A percentile compares a stretch with the other conserved stretches of the same genome.
phyloP scores from a whole-genome alignment of 2,797 vertebrate genomes.

The Eulemur albifrons region DNA sequence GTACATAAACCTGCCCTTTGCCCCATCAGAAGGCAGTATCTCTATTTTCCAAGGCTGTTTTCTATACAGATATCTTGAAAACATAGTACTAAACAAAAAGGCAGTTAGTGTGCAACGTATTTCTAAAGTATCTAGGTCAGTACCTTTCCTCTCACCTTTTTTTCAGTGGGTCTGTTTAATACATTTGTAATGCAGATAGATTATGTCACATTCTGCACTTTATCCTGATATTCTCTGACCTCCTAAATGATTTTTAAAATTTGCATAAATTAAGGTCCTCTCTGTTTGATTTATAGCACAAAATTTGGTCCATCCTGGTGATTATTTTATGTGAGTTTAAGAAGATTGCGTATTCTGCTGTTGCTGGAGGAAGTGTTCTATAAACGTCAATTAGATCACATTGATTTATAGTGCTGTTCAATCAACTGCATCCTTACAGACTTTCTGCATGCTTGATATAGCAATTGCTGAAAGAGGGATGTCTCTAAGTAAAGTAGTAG shows the following conservation, averaged over 20 bases:
- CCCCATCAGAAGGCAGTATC: not conserved
- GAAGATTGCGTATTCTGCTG: not conserved
- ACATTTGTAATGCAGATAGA: not conserved
- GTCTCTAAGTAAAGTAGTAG: not conserved
- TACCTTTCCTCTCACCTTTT: not conserved
- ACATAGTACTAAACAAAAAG: not conserved
- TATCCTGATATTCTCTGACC: not conserved
- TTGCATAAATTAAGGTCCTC: not conserved
- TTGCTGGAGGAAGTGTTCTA: not conserved
- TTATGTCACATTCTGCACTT: not conserved
- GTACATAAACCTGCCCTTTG: not conserved
- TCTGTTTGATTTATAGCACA: not conserved
- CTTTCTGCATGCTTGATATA: not conserved
- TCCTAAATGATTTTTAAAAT: not conserved
- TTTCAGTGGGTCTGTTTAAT: not conserved
- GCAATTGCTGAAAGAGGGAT: not conserved
- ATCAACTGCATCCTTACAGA: not conserved
- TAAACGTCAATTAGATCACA: conserved; percentile 4
- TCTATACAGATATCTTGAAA: not conserved
- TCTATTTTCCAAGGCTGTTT: not conserved
- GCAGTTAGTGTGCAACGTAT: too few relatives aligned
- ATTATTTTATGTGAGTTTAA: not conserved
- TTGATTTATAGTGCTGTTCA: conserved; percentile 11
- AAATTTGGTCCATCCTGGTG: not conserved
- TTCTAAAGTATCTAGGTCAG: not conserved